Base-by-base conservation (phyloP, 1,140 invertebrate genomes). In the Drosophila lowei region DNA sequence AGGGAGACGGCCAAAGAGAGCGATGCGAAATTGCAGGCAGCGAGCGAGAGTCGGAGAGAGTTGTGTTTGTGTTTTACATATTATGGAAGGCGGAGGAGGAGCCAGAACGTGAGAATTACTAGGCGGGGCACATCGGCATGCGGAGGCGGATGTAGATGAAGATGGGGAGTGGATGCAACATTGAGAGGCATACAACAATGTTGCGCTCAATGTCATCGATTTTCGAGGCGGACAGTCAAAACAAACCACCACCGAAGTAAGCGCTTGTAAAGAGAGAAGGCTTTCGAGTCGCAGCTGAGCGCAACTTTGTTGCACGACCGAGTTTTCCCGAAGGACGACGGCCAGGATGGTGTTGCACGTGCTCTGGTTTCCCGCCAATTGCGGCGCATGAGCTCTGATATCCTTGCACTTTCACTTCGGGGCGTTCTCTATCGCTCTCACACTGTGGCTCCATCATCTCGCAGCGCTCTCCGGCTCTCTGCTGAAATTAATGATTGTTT, bases 191-290 rank as follows among this genome's bases (percentile, higher is more conserved):
- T 58, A 58, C 77, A 78, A 90, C 84, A 84, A 72, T 89, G 89
- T 90, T 90, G 89, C 89, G 72, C 89, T 90, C 89, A 90, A 90
- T 90, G 89, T 89, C 89, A 90, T 90, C 89, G 89, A 89, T 90
- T 90, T 89, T 89, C 72, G 60, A 55, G 21, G 28, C 49, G 34
- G 21, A 15, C 67, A 79, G 76, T 74, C 79, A 80, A 70, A 77
- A 85, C 86, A 77, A 89, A 79, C 66, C 55, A 72, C 79, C 67
- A 71, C 70, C 77, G 55, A 72, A 68, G 72, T 74, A 62, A 84
- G 41, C 42, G 62, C 52, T 66, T 42, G 38, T 60, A 61, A 66
- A 71, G 67, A 71, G 67, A 77, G 50, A 68, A 41, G 23, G 61
- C 56, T 49, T 47, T 47, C 13, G 50, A 42, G 68, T 49, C 44